Evolutionary conservation across 2,797 vertebrate species (phyloP), one percentile per base, ranked within the genome.

Genomic region (Spinus olivaceus): DNA sequence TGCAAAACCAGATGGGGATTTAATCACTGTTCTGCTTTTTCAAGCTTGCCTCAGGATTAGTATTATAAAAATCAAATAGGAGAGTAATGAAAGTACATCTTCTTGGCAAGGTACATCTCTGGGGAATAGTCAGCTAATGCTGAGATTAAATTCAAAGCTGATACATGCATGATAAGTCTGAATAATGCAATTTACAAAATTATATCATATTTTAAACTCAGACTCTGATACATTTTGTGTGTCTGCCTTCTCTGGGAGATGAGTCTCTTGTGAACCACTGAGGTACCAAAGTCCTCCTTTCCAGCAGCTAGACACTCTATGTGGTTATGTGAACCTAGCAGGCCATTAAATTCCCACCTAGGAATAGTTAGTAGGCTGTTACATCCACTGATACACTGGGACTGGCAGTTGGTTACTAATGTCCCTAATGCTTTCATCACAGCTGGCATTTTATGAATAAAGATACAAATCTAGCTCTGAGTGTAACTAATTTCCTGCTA

Each of bases 161-260:
- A 90, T 91, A 51, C 41, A 28, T 56, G 39, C 39, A 21, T 63
- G 51, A 3, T 86, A 91, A 85, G 4, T 47, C 59, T 54, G 47
- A 42, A 42, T 88, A 92, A 95, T 27, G 15, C 7, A 10, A 78
- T 90, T 83, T 92, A 37, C 57, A 71, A 92, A 92, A 92, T 72
- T 18, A 27, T 71, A 22, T 28, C 1, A 0, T 63, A 27, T 81
- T 91, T 87, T 14, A 64, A 53, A 51, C 5, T 72, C 28, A 4
- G 65, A 7, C 24, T 61, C 56, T 73, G 49, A 30, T 70, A 37
- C 2, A 28, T 69, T 72, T 73, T 32, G 23, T 33, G 41, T 39
- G 8, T 25, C 66, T 85, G 66, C 7, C 25, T 57, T 53, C 46
- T 12, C 35, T 60, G 20, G 46, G n/a, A 71, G 19, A 50, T 28